Evolutionary conservation across 2,888 invertebrate genomes (phyloP).

Genomic region (Apotomis turbidana): DNA sequence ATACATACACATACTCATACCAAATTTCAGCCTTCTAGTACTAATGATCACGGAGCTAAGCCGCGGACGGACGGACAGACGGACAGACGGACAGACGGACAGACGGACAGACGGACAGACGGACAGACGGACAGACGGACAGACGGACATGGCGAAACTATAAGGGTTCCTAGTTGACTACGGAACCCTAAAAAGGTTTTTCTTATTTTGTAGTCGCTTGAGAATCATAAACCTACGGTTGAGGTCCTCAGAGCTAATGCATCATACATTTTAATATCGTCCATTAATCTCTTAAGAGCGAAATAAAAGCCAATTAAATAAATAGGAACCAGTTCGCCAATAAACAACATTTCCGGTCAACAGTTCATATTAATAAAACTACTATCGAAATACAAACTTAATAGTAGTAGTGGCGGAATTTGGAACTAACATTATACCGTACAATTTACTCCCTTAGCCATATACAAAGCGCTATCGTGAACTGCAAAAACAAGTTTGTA

Average conservation of each 20-base stretch:
- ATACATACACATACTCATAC: too few relatives aligned
- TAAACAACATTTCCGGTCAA: constrained; percentile 36
- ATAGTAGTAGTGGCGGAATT: neutral
- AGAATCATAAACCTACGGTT: neutral
- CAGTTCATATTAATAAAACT: constrained; percentile 18
- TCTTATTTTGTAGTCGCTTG: too few relatives aligned
- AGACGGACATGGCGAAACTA: too few relatives aligned
- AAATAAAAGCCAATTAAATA: constrained; percentile 36
- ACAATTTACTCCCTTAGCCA: neutral
- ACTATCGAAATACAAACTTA: constrained; percentile 17
- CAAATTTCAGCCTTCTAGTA: too few relatives aligned
- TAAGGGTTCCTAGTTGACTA: too few relatives aligned
- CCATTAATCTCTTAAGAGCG: constrained; percentile 30
- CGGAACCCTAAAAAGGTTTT: too few relatives aligned
- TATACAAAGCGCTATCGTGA: constrained; percentile 11
- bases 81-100: too few relatives aligned
- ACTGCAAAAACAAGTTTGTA: constrained; percentile 18
- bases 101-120: too few relatives aligned
- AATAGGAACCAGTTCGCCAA: constrained; percentile 21
- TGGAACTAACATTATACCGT: constrained; percentile 4
- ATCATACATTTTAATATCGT: constrained; percentile 13
- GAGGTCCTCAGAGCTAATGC: constrained; percentile 12
- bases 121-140: too few relatives aligned
- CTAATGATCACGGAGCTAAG: too few relatives aligned
- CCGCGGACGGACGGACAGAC: too few relatives aligned